Conservation (phyloP, 2,797 vertebrate genomes). For the Tachyglossus aculeatus region DNA sequence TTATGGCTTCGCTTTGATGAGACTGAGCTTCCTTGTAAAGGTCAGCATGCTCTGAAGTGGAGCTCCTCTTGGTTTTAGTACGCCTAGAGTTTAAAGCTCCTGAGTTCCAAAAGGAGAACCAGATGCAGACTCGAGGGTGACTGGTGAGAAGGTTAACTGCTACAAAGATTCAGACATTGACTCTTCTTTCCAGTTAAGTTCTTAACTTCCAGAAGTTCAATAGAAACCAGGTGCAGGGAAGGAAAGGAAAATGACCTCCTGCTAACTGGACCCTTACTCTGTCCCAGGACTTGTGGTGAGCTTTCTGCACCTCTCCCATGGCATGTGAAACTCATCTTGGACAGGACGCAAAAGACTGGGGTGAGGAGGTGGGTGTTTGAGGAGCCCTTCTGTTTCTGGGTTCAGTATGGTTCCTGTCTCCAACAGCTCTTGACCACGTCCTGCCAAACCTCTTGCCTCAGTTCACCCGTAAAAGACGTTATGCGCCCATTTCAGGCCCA, state of each 20-base stretch:
- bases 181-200: constrained; percentile 30
- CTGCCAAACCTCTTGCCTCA: too few species aligned
- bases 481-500: too few species aligned
- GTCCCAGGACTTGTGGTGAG: too few species aligned
- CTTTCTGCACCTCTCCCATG: too few species aligned
- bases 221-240: constrained; percentile 14
- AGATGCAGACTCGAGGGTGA: neutral
- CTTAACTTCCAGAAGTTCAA: constrained; percentile 34
- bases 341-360: too few species aligned
- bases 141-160: neutral
- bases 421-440: too few species aligned
- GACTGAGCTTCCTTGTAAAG: neutral
- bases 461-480: too few species aligned
- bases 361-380: too few species aligned
- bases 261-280: neutral
- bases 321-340: too few species aligned
- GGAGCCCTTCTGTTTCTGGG: too few species aligned
- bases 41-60: neutral
- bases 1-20: neutral
- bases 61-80: neutral
- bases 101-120: neutral
- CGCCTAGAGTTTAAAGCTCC: neutral
- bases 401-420: too few species aligned
- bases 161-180: constrained; percentile 5
- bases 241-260: neutral